phyloP scores from a whole-genome alignment of 2,888 invertebrate species.

The Macropis europaea region DNA sequence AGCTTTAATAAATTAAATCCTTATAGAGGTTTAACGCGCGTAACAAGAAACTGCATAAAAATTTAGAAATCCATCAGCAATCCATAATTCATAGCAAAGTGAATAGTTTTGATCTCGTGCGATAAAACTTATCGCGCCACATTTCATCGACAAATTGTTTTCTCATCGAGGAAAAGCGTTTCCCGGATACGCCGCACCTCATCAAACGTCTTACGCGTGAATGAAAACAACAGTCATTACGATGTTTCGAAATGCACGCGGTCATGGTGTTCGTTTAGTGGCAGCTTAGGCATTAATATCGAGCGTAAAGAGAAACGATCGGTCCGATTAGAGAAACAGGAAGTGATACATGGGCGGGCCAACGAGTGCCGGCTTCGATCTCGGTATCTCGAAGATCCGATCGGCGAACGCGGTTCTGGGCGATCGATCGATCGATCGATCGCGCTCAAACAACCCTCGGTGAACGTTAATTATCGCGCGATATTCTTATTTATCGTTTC shows the following conservation, averaged over 20 bases:
- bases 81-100: no score
- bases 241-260: neutral
- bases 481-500: slow-evolving; percentile 58
- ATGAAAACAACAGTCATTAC: slow-evolving; percentile 5
- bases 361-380: slow-evolving; percentile 39
- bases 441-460: slow-evolving; percentile 20
- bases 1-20: no score
- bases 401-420: slow-evolving; percentile 32
- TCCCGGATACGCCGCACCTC: neutral
- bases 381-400: slow-evolving; percentile 56
- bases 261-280: neutral
- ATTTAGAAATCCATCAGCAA: no score
- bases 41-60: no score
- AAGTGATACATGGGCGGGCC: slow-evolving; percentile 56
- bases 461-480: slow-evolving; percentile 64
- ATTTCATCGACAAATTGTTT: neutral
- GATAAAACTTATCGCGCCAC: neutral
- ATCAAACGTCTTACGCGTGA: neutral
- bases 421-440: slow-evolving; percentile 39
- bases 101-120: neutral
- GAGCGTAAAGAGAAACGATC: slow-evolving; percentile 47
- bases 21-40: no score
- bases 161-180: neutral
- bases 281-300: slow-evolving; percentile 33
- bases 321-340: slow-evolving; percentile 60